Conservation (phyloP, 2,113 vertebrate species). For the Echinops telfairi region DNA sequence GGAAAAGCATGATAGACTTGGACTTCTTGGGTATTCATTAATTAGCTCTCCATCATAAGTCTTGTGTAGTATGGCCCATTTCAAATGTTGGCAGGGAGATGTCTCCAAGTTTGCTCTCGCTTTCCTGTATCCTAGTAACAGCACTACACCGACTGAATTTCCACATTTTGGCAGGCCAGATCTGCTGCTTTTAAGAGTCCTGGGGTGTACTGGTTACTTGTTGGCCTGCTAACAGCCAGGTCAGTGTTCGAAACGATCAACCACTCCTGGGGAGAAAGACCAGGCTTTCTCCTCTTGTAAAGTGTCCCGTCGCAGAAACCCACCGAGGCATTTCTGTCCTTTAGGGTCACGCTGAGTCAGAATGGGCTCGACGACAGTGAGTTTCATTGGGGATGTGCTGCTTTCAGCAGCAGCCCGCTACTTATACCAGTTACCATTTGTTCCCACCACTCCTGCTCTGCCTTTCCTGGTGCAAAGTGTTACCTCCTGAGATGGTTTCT, state of each 20-base stretch:
- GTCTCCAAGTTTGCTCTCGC: not conserved
- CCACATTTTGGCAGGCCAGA: not conserved
- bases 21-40: constrained; percentile 35
- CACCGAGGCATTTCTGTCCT: too few species aligned
- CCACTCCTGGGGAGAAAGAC: too few species aligned
- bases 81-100: not conserved
- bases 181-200: not conserved
- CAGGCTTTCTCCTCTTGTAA: too few species aligned
- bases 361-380: not conserved
- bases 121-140: constrained; percentile 31
- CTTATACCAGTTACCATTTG: not conserved
- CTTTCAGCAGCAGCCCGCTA: constrained; percentile 41
- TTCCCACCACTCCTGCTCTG: not conserved
- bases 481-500: constrained; percentile 64
- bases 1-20: not conserved
- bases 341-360: too few species aligned
- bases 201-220: too few species aligned
- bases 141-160: constrained; percentile 69
- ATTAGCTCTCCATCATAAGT: constrained; percentile 22
- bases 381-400: constrained; percentile 46
- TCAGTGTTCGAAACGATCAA: too few species aligned
- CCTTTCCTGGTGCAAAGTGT: constrained; percentile 65
- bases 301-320: too few species aligned
- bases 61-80: constrained; percentile 14
- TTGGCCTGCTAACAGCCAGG: too few species aligned